Base-by-base conservation (phyloP, 1,140 invertebrate species). In the Ctenoplectra terminalis region DNA sequence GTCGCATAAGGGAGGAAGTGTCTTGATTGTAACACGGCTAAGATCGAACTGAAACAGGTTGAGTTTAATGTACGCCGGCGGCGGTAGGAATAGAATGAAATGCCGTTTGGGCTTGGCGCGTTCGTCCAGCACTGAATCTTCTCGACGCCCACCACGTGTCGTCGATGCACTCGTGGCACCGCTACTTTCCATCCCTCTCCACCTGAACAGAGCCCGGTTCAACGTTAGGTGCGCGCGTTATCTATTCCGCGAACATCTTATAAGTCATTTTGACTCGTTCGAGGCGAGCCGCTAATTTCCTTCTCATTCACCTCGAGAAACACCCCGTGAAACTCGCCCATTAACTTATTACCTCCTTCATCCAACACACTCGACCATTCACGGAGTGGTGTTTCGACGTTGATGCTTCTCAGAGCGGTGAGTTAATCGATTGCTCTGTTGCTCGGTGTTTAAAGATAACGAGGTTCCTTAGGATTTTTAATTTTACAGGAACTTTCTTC, bases 61-160 rank as follows among this genome's bases (percentile, higher is more conserved):
- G 86, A 87, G 83, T 85, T 88, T 88, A 88, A 85, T 80, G 86
- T 56, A 20, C 78, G 83, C 87, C 83, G 71, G 54, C 69, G 79
- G 75, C 86, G 72, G 71, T 73, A 85, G 82, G 75, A 85, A 87
- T 88, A 87, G 84, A 88, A 88, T 86, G 87, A 86, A 89, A 89
- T 88, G 87, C 71, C 71, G 71, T 89, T 88, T 89, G 84, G 87
- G 84, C 84, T 89, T 86, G 87, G 87, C 82, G 48, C 73, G 46
- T 60, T 81, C 81, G 77, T 77, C 84, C 66, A 66, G 81, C 67
- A 89, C 87, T 89, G 88, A 89, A 89, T 89, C 88, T 89, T 88
- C 86, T 56, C 73, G 58, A 89, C 88, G 88, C 88, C 88, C 88
- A 89, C 88, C 73, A 70, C 67, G 79, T 87, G 88, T 89, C 87